Evolutionary conservation across 2,888 invertebrate genomes (phyloP), one percentile per base, ranked within the genome.

Genomic region (Andrena haemorrhoa): DNA sequence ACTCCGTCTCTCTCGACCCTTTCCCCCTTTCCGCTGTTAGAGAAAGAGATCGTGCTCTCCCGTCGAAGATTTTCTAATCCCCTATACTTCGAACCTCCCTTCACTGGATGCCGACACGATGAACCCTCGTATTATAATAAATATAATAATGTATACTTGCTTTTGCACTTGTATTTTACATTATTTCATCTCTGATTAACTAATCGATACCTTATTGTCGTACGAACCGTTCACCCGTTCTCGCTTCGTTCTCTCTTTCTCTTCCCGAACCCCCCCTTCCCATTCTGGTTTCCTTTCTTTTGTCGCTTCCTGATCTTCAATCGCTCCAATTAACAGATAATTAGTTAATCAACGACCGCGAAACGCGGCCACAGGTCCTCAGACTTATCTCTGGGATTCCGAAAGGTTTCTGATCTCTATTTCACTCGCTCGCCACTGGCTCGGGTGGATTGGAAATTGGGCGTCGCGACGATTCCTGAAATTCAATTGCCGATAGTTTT

Each of bases 161-260:
- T 90, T 92, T 93, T 93, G 91, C 92, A 92, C 91, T 93, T 92
- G 90, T 93, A 93, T 93, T 91, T 93, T 93, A 93, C 93, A 93
- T 93, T 90, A 91, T 88, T 90, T 88, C 89, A 89, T 88, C 89
- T 89, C 88, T 88, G 90, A 88, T 92, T 90, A 92, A 93, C 92
- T 94, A 94, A 93, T 93, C 93, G 89, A 93, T 94, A 94, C 92
- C 92, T 94, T 94, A 94, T 94, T 94, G 94, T 94, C 94, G 94
- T 93, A 93, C 93, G 92, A 94, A 93, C 94, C 92, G 92, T 92
- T 90, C 89, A 86, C 86, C 86, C 84, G 81, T 88, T 84, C 86
- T 81, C 82, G 66, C 71, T 56, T 77, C 68, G 41, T 41, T 41
- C 56, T 10, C 33, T 49, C 60, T n/a, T 29, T 33, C 26, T 41